Evolutionary conservation across 2,797 vertebrate species (phyloP).

Genomic region (Calcarius lapponicus): DNA sequence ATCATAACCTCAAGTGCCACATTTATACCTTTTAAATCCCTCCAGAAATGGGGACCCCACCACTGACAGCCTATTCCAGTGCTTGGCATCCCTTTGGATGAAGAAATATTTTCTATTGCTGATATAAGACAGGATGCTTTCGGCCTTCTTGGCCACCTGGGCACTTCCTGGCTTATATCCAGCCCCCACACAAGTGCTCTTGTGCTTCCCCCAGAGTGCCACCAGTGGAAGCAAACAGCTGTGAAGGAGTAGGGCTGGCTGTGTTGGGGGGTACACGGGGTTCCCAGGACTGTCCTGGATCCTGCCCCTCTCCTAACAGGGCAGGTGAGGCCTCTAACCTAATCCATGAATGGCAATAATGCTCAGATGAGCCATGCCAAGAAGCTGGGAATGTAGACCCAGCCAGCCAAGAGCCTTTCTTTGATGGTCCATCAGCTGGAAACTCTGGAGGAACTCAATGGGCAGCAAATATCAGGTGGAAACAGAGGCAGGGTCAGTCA

Average conservation of each 20-base stretch:
- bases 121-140: not conserved
- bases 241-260: not conserved
- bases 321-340: not conserved
- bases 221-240: not conserved
- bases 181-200: not conserved
- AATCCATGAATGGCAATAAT: fast-evolving
- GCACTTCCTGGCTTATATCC: fast-evolving
- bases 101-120: not conserved
- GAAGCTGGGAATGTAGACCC: not conserved
- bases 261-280: fast-evolving
- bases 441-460: fast-evolving
- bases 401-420: not conserved
- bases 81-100: not conserved
- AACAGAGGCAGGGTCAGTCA: not conserved
- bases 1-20: not conserved
- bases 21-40: not conserved
- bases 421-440: not conserved
- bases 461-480: not conserved
- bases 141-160: not conserved
- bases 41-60: not conserved
- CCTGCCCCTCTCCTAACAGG: not conserved
- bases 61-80: not conserved
- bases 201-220: fast-evolving
- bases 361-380: not conserved
- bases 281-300: not conserved